Evolutionary conservation across 2,797 vertebrate genomes (phyloP).

Genomic region (Fundulus diaphanus): DNA sequence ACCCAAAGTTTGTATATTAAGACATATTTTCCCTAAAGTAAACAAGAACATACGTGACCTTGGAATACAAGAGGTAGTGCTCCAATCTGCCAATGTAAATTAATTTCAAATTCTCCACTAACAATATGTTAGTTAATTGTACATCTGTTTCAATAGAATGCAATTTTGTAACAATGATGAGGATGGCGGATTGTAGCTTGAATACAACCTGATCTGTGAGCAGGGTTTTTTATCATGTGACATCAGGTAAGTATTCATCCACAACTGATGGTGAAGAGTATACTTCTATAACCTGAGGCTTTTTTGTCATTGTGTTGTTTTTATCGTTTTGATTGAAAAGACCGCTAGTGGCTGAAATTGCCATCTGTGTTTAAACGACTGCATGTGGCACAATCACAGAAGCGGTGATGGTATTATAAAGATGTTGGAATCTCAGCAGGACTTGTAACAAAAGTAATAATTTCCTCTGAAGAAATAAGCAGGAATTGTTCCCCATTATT

Average conservation of each 20-base stretch:
- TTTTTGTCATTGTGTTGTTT: conserved; percentile 1
- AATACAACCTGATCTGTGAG: background rate
- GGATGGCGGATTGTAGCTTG: background rate
- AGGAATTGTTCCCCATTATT: conserved; percentile 35
- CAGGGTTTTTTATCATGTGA: background rate
- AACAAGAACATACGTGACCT: background rate
- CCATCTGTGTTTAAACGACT: conserved; percentile 43
- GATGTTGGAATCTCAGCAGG: conserved; percentile 24
- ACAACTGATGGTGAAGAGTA: background rate
- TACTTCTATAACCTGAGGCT: background rate
- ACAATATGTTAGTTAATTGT: background rate
- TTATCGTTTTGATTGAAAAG: conserved; percentile 9
- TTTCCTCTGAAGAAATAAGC: conserved; percentile 37
- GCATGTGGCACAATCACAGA: conserved; percentile 19
- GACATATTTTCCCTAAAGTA: background rate
- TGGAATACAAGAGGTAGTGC: background rate
- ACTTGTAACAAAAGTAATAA: conserved; percentile 19
- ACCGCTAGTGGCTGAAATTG: conserved; percentile 15
- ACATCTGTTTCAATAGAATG: background rate
- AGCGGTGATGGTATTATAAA: conserved; percentile 17
- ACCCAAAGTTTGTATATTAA: background rate
- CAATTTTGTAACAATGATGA: background rate
- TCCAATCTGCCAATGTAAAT: background rate
- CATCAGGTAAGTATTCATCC: background rate
- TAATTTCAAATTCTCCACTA: background rate